These are phyloP conservation scores for Autographa gamma DNA, from an alignment of 2,888 invertebrate genomes.

Conservation along the genomic window DNA sequence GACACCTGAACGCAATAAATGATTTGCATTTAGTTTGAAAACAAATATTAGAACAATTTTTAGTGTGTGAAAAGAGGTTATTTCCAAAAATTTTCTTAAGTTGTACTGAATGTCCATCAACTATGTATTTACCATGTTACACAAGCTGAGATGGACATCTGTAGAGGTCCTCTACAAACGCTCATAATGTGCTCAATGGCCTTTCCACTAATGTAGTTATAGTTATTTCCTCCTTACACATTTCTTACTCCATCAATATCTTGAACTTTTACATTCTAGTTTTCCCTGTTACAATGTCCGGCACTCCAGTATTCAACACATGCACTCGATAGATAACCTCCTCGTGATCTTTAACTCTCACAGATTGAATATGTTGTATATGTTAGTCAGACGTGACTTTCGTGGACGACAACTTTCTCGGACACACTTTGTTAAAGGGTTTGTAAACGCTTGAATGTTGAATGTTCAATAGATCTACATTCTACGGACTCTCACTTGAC, in stretches of 20 bases:
- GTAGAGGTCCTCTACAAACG: not conserved
- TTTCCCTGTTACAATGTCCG: not conserved
- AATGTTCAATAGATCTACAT: constrained; percentile 10
- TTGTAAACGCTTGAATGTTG: constrained; percentile 19
- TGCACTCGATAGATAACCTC: constrained; percentile 57
- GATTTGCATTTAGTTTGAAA: no score
- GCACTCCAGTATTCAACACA: constrained; percentile 46
- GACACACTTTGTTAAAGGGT: constrained; percentile 26
- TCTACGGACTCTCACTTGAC: constrained; percentile 28
- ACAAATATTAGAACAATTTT: no score
- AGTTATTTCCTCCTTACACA: not conserved
- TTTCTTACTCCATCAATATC: not conserved
- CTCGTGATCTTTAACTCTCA: constrained; percentile 62
- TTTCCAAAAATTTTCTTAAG: not conserved
- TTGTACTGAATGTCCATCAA: not conserved
- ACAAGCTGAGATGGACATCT: not conserved
- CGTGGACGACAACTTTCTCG: constrained; percentile 56
- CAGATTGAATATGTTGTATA: constrained; percentile 64
- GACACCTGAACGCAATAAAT: no score
- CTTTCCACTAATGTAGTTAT: not conserved
- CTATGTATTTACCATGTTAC: not conserved
- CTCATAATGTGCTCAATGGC: not conserved
- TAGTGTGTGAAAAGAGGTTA: no score
- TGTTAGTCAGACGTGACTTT: constrained; percentile 52
- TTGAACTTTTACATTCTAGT: not conserved